A percentile compares a stretch with the other conserved stretches of the same genome.
phyloP scores from a whole-genome alignment of 2,888 invertebrate species.

The Phengaris arion region DNA sequence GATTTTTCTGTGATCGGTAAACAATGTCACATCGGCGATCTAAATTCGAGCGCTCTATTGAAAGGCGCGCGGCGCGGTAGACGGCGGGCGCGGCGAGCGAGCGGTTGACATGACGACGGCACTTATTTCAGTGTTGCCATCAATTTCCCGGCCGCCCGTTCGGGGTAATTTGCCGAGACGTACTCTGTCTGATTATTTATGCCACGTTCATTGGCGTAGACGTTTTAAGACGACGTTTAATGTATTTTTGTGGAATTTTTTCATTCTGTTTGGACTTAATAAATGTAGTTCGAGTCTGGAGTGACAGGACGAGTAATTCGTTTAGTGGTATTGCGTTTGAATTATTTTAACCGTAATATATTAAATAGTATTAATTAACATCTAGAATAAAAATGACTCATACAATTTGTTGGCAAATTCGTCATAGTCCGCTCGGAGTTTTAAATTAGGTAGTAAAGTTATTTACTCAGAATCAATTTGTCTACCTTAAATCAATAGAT shows the following conservation, averaged over 20 bases:
- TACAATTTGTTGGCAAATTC: background rate
- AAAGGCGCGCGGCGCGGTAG: conserved; percentile 34
- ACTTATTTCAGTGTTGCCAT: conserved; percentile 50
- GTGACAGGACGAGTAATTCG: conserved; percentile 19
- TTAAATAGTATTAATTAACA: background rate
- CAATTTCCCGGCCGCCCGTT: conserved; percentile 57
- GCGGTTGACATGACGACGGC: conserved; percentile 46
- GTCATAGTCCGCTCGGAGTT: background rate
- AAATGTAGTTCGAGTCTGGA: conserved; percentile 17
- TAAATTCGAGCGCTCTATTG: conserved; percentile 26
- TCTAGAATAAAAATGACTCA: background rate
- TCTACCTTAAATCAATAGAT: background rate
- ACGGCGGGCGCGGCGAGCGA: background rate
- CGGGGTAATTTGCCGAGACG: conserved; percentile 71
- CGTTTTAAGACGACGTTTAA: conserved; percentile 43
- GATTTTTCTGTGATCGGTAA: background rate
- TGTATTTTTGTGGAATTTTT: conserved; percentile 28
- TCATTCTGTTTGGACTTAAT: conserved; percentile 27
- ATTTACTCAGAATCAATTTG: no score
- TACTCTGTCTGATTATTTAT: conserved; percentile 66
- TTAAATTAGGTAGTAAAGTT: background rate
- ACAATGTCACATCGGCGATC: conserved; percentile 20
- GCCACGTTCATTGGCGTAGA: conserved; percentile 60
- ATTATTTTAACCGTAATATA: background rate
- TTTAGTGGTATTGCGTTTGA: conserved; percentile 5